A percentile compares a stretch with the other conserved stretches of the same genome.
Conservation (phyloP, 2,113 vertebrate species). For the Mustela lutreola region DNA sequence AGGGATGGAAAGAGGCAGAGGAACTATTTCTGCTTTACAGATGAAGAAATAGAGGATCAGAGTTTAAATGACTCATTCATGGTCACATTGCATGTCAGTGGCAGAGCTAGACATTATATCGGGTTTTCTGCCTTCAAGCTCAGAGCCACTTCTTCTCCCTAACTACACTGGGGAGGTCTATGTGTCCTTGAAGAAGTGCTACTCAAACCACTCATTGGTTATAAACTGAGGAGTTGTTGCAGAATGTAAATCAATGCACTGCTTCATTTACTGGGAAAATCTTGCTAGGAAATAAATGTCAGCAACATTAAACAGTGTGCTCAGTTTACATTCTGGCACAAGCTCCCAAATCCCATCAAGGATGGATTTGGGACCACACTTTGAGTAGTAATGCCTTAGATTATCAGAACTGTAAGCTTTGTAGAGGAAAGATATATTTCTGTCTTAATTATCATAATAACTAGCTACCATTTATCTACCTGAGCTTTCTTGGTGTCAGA, state of each 20-base stretch:
- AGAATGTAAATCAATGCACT: neutral
- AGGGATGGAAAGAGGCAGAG: neutral
- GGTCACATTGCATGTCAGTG: neutral
- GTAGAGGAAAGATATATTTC: neutral
- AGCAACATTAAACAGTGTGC: neutral
- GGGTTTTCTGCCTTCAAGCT: neutral
- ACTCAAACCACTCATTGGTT: neutral
- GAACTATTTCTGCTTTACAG: neutral
- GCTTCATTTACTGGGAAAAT: neutral
- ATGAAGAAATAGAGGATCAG: neutral
- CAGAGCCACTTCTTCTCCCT: neutral
- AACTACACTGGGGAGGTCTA: neutral
- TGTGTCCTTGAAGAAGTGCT: neutral
- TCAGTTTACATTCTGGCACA: neutral
- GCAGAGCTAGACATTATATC: neutral
- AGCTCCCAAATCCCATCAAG: neutral
- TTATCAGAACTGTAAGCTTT: neutral
- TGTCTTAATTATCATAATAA: neutral
- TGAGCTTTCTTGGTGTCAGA: neutral
- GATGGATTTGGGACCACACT: neutral
- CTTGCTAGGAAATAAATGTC: constrained; percentile 10
- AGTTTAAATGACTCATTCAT: neutral
- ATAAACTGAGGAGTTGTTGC: neutral
- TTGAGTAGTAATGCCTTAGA: neutral
- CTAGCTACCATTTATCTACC: neutral